Evolutionary conservation across 92 coral and sea anemone species (phyloP).

Genomic region (Diadumene lineata): DNA sequence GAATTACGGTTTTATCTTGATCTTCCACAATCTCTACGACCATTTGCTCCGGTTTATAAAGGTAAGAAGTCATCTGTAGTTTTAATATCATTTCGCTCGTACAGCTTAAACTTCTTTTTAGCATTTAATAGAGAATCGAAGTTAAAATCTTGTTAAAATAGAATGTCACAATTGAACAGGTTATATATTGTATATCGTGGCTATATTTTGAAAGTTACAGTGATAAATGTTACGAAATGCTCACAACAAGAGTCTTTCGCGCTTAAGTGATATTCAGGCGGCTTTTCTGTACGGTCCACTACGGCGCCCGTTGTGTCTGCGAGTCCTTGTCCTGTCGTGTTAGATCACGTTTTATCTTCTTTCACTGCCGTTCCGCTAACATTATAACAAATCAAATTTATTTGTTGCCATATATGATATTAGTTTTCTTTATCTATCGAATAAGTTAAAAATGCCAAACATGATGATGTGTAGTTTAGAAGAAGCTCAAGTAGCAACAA

Average conservation of each 20-base stretch:
- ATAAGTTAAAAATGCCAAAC: background rate
- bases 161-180: no score
- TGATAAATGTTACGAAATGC: background rate
- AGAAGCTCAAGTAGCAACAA: background rate
- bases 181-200: background rate
- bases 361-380: background rate
- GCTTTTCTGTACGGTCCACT: background rate
- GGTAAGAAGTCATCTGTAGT: conserved; percentile 30
- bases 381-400: background rate
- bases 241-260: background rate
- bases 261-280: background rate
- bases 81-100: background rate
- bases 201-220: background rate
- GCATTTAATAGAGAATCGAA: no score
- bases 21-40: conserved; percentile 38
- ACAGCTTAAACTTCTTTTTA: no score
- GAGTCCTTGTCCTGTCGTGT: background rate
- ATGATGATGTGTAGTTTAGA: background rate
- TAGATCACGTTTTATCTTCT: background rate
- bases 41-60: conserved; percentile 60
- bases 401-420: background rate
- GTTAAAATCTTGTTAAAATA: no score
- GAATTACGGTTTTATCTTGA: conserved; percentile 63
- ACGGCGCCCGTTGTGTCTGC: no score
- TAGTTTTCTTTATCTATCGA: background rate